Evolutionary conservation across 2,888 invertebrate genomes (phyloP).

Genomic region (Sinopyrophorus schimmeli): DNA sequence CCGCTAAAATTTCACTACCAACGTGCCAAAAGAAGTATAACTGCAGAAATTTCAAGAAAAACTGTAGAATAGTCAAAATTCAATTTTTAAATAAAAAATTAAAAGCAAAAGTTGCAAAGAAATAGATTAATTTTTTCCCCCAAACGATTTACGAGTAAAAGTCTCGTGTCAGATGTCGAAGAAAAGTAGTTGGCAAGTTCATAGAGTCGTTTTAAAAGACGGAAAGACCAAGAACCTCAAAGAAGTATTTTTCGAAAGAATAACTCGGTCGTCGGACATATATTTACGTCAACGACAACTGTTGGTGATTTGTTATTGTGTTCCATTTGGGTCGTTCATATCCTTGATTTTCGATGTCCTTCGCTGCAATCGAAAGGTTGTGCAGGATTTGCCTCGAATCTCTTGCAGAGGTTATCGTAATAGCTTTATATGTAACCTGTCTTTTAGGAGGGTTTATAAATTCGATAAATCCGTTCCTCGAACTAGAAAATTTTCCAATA

Average conservation of each 20-base stretch:
- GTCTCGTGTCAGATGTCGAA: slow-evolving; percentile 33
- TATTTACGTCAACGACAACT: slow-evolving; percentile 35
- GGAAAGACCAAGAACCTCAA: slow-evolving; percentile 34
- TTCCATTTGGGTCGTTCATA: slow-evolving; percentile 23
- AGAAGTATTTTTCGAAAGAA: slow-evolving; percentile 29
- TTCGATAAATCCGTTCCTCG: slow-evolving; percentile 9
- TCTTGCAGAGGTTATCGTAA: slow-evolving; percentile 23
- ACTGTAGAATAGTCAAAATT: too few species aligned
- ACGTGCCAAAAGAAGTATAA: too few species aligned
- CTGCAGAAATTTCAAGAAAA: too few species aligned
- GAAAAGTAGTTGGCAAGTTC: slow-evolving; percentile 36
- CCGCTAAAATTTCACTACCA: too few species aligned
- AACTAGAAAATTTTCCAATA: too few species aligned
- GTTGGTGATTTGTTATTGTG: slow-evolving; percentile 37
- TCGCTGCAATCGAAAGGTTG: slow-evolving; percentile 26
- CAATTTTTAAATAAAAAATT: too few species aligned
- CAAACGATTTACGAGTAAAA: slow-evolving; percentile 34
- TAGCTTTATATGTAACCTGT: slow-evolving; percentile 14
- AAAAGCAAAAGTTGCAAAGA: too few species aligned
- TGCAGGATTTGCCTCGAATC: slow-evolving; percentile 30
- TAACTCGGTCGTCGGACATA: slow-evolving; percentile 24
- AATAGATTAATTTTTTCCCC: too few species aligned
- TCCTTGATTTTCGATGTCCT: slow-evolving; percentile 24
- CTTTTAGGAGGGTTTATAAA: slow-evolving; percentile 2
- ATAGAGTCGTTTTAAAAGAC: slow-evolving; percentile 33